Base-by-base conservation (phyloP, 2,797 vertebrate genomes). In the Dermochelys coriacea region DNA sequence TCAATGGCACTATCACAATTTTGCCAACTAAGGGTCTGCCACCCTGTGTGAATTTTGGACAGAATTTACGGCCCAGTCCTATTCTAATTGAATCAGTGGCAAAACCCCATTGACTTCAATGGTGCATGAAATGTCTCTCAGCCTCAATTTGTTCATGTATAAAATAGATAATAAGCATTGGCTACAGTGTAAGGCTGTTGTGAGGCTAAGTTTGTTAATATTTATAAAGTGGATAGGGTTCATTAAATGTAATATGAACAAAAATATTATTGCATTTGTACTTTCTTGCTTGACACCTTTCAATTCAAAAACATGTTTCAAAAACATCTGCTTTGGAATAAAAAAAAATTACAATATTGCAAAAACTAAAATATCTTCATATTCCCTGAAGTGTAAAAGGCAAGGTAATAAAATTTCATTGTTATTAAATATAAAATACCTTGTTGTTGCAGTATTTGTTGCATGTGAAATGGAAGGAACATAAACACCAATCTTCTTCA, bases 381-480 rank as follows among this genome's bases (percentile, higher is more conserved):
- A 82, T 83, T 34, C 61, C 19, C 59, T 29, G 77, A 86, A 82
- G 15, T 54, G 68, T 54, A 37, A 82, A 86, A 86, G 27, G 55
- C 37, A 78, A 12, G 29, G 79, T 54, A 68, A 91, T 83, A 64
- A 83, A 49, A 87, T 82, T 37, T 83, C 68, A 50, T 87, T 86
- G 49, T 80, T 87, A 86, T 31, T 34, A 59, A 78, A 86, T 83
- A 82, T 80, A 82, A 87, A 91, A 86, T 83, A 86, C 82, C 84
- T 84, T 83, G 52, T 86, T 52, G 49, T 83, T 61, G 49, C 59
- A 80, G 55, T 86, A 47, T 75, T 75, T 86, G 41, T 29, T 57
- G 75, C 89, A 91, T 80, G 79, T 78, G 89, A 84, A 86, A 75
- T n/a, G 80, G 89, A 86, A 86, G 54, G 41, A 86, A 12, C 45